Conservation (phyloP, 2,888 invertebrate species). For the Xylocampa areola region DNA sequence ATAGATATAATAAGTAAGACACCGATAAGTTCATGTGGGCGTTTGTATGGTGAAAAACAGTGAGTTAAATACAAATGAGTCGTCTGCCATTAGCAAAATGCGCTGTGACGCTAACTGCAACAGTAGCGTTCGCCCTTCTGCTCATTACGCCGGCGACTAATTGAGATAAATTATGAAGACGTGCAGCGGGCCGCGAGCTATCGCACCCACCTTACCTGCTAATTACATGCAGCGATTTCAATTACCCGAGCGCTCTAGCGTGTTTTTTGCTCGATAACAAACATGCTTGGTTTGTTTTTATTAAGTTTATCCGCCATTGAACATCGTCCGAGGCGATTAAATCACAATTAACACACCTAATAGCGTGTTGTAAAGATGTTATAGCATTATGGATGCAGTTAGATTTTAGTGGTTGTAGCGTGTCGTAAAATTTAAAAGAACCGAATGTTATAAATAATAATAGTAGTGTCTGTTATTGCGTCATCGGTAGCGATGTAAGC, state of each 20-base stretch:
- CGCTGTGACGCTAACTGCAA: constrained; percentile 58
- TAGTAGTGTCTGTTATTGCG: constrained; percentile 54
- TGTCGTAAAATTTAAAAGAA: constrained; percentile 70
- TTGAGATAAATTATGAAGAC: constrained; percentile 89
- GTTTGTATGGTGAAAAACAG: constrained; percentile 40
- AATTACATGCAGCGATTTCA: constrained; percentile 86
- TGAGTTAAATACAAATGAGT: constrained; percentile 58
- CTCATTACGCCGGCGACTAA: constrained; percentile 85
- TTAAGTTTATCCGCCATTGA: constrained; percentile 66
- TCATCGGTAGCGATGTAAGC: constrained; percentile 59
- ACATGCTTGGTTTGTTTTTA: constrained; percentile 67
- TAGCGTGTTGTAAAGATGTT: constrained; percentile 65
- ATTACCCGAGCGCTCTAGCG: constrained; percentile 73
- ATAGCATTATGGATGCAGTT: constrained; percentile 71
- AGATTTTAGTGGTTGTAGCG: constrained; percentile 71
- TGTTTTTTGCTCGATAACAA: constrained; percentile 65
- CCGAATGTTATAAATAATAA: constrained; percentile 68
- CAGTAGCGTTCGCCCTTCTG: constrained; percentile 78
- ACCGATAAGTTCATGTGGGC: too few species aligned
- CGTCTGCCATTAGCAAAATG: constrained; percentile 61
- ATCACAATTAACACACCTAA: constrained; percentile 72
- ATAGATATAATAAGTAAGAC: too few species aligned
- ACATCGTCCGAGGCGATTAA: constrained; percentile 66
- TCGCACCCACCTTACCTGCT: constrained; percentile 80
- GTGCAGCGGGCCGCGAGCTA: constrained; percentile 81